Conservation (phyloP, 2,888 invertebrate species). For the Drosophila leonis region DNA sequence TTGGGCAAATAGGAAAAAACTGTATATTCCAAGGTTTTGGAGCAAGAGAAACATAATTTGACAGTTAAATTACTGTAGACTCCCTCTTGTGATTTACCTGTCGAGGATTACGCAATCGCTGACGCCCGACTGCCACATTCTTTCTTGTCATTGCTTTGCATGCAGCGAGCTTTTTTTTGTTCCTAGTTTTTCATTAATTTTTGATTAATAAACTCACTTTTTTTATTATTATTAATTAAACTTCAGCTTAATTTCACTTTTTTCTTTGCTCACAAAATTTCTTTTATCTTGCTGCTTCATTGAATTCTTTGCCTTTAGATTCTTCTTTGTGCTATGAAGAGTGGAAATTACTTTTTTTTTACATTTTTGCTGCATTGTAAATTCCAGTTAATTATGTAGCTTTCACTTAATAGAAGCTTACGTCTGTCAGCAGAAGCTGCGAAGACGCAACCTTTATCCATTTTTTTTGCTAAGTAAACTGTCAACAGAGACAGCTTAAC, state of each 20-base stretch:
- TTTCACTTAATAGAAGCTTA: background rate
- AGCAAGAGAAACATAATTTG: too few species aligned
- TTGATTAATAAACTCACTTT: background rate
- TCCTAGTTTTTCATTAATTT: constrained; percentile 11
- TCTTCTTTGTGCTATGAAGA: background rate
- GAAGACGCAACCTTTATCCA: background rate
- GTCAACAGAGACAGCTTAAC: background rate
- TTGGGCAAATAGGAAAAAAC: too few species aligned
- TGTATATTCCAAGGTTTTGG: too few species aligned
- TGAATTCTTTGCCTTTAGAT: background rate
- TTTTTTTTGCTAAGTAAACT: background rate
- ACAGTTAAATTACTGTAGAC: background rate
- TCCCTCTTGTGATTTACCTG: background rate
- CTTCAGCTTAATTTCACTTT: background rate
- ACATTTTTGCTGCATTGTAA: background rate
- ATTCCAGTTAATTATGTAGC: constrained; percentile 8
- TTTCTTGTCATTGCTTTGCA: background rate
- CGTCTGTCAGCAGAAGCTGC: background rate
- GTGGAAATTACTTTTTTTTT: background rate
- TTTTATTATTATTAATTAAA: background rate
- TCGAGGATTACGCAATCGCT: background rate
- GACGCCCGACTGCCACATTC: background rate
- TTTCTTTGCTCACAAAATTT: background rate
- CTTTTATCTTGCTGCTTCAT: background rate
- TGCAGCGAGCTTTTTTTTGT: background rate